Percentiles rank a stretch among this genome's conserved stretches.
Conservation (phyloP, 2,888 invertebrate species). For the Xylota segnis region DNA sequence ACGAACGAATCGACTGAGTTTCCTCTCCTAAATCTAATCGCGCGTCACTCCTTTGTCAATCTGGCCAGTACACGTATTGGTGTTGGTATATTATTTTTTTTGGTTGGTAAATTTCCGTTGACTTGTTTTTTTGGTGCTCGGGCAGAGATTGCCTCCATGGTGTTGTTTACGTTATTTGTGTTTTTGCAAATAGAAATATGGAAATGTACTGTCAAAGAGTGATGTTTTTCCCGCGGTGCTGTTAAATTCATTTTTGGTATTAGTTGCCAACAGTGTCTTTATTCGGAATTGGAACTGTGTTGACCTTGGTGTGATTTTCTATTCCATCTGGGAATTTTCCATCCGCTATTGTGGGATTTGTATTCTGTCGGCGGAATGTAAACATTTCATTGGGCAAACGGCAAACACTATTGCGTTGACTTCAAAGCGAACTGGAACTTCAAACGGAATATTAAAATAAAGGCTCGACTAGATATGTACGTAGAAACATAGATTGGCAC, state of each 20-base stretch:
- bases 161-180: conserved; percentile 67
- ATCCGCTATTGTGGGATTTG: conserved; percentile 1
- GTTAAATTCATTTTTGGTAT: conserved; percentile 32
- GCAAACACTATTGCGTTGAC: conserved; percentile 2
- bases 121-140: conserved; percentile 58
- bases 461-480: conserved; percentile 20
- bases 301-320: conserved; percentile 46
- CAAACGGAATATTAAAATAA: conserved; percentile 27
- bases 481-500: conserved; percentile 5
- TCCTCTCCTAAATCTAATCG: conserved; percentile 41
- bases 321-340: conserved; percentile 20
- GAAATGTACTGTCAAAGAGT: conserved; percentile 41
- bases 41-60: conserved; percentile 68
- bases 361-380: conserved; percentile 27
- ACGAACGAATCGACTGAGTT: conserved; percentile 10
- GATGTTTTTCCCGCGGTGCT: conserved; percentile 9
- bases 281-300: background rate
- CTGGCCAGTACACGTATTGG: conserved; percentile 18
- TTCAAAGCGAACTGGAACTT: conserved; percentile 55
- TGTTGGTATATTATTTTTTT: conserved; percentile 22
- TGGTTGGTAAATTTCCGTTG: conserved; percentile 70
- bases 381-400: conserved; percentile 19
- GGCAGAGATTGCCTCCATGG: conserved; percentile 23
- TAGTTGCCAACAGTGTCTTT: conserved; percentile 5
- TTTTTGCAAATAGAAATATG: conserved; percentile 53